phyloP scores from a whole-genome alignment of 2,888 invertebrate genomes.

The Belgica antarctica region DNA sequence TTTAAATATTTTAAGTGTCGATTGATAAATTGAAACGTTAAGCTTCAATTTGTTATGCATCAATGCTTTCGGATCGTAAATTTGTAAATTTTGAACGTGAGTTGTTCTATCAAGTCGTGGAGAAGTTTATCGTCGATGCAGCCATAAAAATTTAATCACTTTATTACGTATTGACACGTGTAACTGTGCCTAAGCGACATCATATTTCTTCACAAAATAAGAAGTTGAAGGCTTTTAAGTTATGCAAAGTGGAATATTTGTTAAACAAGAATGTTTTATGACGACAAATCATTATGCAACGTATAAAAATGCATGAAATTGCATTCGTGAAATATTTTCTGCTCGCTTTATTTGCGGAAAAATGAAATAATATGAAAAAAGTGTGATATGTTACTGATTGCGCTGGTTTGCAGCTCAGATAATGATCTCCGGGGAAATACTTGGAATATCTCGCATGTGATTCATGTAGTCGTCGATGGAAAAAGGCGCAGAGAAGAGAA shows the following conservation, averaged over 20 bases:
- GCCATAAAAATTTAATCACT: slow-evolving; percentile 10
- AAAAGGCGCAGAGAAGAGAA: not conserved
- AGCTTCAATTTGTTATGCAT: slow-evolving; percentile 27
- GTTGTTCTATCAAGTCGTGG: not conserved
- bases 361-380: slow-evolving; percentile 8
- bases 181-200: slow-evolving; percentile 22
- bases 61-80: slow-evolving; percentile 34
- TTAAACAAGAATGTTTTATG: not conserved
- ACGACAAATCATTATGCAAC: slow-evolving; percentile 10
- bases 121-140: not conserved
- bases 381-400: slow-evolving; percentile 38
- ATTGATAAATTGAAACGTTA: not conserved
- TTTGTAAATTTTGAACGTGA: slow-evolving; percentile 14
- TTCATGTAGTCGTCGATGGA: not conserved
- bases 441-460: slow-evolving; percentile 34
- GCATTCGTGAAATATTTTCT: slow-evolving; percentile 34
- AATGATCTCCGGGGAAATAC: slow-evolving; percentile 41
- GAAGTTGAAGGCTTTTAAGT: not conserved
- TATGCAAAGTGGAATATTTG: not conserved
- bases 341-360: not conserved
- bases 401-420: not conserved
- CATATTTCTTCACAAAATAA: not conserved
- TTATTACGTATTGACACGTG: slow-evolving; percentile 35
- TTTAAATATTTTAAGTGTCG: no score
- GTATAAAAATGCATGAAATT: slow-evolving; percentile 36